Evolutionary conservation across 2,797 vertebrate species (phyloP).

Genomic region (Gymnocypris eckloni): DNA sequence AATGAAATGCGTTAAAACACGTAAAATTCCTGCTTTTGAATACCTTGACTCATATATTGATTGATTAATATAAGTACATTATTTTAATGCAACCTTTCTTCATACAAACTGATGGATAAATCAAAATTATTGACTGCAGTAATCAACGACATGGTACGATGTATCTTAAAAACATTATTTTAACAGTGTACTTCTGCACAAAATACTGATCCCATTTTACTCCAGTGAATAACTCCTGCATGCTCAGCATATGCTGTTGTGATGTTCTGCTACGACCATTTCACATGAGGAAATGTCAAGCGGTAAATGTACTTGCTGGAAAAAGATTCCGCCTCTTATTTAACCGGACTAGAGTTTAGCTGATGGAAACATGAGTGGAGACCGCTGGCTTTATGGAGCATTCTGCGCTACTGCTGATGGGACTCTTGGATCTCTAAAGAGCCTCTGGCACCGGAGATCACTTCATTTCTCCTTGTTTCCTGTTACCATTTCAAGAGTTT

Average conservation of each 20-base stretch:
- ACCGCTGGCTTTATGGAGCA: constrained; percentile 29
- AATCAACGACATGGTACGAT: background rate
- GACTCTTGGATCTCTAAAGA: constrained; percentile 14
- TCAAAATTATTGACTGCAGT: background rate
- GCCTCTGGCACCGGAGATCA: constrained; percentile 1
- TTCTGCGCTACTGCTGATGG: constrained; percentile 34
- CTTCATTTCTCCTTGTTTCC: constrained; percentile 32
- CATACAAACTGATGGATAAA: background rate
- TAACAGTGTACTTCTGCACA: background rate
- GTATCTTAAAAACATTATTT: background rate
- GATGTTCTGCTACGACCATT: background rate
- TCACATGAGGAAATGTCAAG: constrained; percentile 22
- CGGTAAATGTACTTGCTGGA: constrained; percentile 1
- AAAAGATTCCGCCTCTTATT: background rate
- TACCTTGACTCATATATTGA: background rate
- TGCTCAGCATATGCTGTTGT: background rate
- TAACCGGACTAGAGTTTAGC: constrained; percentile 6
- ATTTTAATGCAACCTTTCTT: background rate
- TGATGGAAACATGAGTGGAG: constrained; percentile 34
- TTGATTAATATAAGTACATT: background rate
- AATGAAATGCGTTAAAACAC: background rate
- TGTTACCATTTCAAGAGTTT: constrained; percentile 32
- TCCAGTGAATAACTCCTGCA: background rate
- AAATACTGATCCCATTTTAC: background rate
- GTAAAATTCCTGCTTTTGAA: background rate